Conservation (phyloP, 2,113 vertebrate species). For the Corydoras maculifer region DNA sequence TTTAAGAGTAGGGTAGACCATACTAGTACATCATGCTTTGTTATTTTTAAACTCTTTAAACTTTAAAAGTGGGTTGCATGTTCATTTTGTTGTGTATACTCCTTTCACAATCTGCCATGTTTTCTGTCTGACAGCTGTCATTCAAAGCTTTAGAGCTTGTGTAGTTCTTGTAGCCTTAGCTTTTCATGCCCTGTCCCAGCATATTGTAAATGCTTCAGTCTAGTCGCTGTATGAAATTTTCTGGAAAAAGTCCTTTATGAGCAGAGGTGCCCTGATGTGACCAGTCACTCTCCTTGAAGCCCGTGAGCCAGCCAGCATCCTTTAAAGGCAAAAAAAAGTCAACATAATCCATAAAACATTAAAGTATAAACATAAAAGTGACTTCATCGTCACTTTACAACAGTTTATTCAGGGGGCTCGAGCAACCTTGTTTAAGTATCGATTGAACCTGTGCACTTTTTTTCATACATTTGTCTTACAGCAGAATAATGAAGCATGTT, state of each 20-base stretch:
- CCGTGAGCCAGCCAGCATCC: conserved; percentile 96
- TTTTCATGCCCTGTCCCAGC: conserved; percentile 37
- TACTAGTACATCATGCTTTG: conserved; percentile 60
- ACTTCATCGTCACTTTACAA: too few relatives aligned
- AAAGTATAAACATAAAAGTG: too few relatives aligned
- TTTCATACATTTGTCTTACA: too few relatives aligned
- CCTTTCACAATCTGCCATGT: conserved; percentile 28
- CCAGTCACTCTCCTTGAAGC: conserved; percentile 85
- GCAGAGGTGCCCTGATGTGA: conserved; percentile 66
- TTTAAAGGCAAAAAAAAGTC: conserved; percentile 38
- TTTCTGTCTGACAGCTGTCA: conserved; percentile 28
- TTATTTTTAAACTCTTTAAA: conserved; percentile 44
- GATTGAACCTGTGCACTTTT: too few relatives aligned
- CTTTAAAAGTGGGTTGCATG: conserved; percentile 30
- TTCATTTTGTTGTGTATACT: conserved; percentile 33
- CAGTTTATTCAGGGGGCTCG: too few relatives aligned
- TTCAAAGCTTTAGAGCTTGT: conserved; percentile 47
- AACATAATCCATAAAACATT: too few relatives aligned
- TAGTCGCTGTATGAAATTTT: conserved; percentile 83
- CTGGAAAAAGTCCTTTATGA: conserved; percentile 89
- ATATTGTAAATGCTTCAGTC: conserved; percentile 57
- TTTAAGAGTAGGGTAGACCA: conserved; percentile 57
- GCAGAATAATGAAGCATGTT: too few relatives aligned
- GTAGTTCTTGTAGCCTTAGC: conserved; percentile 52
- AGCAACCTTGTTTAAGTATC: too few relatives aligned